These are phyloP conservation scores for Belgica antarctica DNA, from an alignment of 2,888 invertebrate genomes.

Conservation along the genomic window DNA sequence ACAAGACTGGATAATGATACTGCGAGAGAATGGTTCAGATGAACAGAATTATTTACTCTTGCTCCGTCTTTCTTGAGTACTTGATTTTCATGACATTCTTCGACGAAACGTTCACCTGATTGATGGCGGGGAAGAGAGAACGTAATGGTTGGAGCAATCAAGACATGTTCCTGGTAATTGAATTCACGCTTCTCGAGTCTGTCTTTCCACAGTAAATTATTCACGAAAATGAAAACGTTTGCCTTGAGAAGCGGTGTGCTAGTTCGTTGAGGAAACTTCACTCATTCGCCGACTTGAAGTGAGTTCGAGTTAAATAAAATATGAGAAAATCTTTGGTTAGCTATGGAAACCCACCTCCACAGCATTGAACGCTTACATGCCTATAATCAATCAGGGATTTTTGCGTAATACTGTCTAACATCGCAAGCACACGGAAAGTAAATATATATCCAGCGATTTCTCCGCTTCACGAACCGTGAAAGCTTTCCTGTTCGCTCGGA, in stretches of 20 bases:
- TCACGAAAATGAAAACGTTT: background rate
- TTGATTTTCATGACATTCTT: background rate
- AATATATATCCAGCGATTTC: background rate
- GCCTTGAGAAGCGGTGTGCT: conserved; percentile 2
- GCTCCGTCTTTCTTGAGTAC: background rate
- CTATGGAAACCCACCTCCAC: background rate
- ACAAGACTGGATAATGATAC: conserved; percentile 1
- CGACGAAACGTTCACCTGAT: background rate
- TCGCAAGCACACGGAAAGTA: background rate
- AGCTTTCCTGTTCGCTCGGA: conserved; percentile 2
- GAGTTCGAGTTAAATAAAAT: background rate
- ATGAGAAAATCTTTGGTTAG: background rate
- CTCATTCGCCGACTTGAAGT: too few relatives aligned
- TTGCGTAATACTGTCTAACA: background rate
- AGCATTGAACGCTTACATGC: background rate
- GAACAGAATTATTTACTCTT: background rate
- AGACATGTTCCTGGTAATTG: background rate
- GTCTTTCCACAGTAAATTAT: too few relatives aligned
- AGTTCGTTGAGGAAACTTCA: background rate
- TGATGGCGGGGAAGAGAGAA: background rate
- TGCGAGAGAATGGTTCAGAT: background rate
- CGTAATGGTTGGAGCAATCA: background rate
- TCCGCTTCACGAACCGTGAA: background rate
- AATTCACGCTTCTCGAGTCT: conserved; percentile 1
- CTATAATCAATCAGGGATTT: background rate